phyloP scores from a whole-genome alignment of 1,140 invertebrate genomes.

The Hycleus cichorii region DNA sequence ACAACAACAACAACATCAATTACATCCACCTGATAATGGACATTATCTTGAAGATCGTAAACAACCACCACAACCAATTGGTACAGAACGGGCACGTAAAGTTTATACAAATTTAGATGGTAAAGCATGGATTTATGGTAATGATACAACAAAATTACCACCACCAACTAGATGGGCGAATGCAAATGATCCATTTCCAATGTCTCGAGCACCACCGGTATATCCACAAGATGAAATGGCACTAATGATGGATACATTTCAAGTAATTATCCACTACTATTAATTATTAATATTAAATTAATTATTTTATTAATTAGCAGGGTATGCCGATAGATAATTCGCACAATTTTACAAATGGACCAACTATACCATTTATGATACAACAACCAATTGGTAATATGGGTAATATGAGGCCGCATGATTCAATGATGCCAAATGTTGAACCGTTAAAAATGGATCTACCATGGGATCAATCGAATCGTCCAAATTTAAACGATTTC shows the following conservation, averaged over 20 bases:
- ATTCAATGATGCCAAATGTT: conserved; percentile 21
- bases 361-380: conserved; percentile 23
- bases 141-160: conserved; percentile 41
- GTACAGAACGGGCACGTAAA: conserved; percentile 67
- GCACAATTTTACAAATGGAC: conserved; percentile 31
- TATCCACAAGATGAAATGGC: conserved; percentile 33
- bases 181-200: conserved; percentile 24
- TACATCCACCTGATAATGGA: conserved; percentile 1
- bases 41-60: conserved; percentile 54
- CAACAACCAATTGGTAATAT: conserved; percentile 26
- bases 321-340: conserved; percentile 32
- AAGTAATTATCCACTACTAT: conserved; percentile 34
- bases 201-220: conserved; percentile 37
- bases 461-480: conserved; percentile 29
- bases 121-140: conserved; percentile 53
- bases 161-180: conserved; percentile 23
- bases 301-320: conserved; percentile 23
- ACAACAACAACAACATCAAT: conserved; percentile 10
- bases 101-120: conserved; percentile 44
- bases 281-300: neutral
- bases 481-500: conserved; percentile 33
- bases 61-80: conserved; percentile 66
- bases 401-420: conserved; percentile 19
- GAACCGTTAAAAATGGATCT: conserved; percentile 30
- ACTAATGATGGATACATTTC: conserved; percentile 45